Base-by-base conservation (phyloP, 1,140 invertebrate genomes). In the Drosophila yakuba region DNA sequence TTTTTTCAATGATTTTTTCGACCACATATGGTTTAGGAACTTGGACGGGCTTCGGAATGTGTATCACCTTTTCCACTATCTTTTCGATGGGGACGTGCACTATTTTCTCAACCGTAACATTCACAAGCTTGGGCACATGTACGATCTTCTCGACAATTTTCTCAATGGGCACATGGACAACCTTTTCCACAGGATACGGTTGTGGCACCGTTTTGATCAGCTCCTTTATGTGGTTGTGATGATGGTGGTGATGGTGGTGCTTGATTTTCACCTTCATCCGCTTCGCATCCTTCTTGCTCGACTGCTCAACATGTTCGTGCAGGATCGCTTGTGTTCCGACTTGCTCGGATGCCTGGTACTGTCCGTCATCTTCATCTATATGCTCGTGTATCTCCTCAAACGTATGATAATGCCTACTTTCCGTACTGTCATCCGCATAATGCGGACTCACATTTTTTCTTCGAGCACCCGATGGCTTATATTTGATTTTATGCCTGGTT, bases 231-330 rank as follows among this genome's bases (percentile, higher is more conserved):
- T 94, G 94, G 80, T 93, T 94, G 86, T 94, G 94, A 69, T 94
- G 94, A 77, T 94, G 94, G 72, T 94, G 94, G 74, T 94, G 94
- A 76, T 94, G 94, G 72, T 94, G 94, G 69, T 94, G 94, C 74
- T 94, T 94, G 50, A 94, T 93, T 86, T 94, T 94, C 12, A 94
- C 93, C 45, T 75, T 85, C 28, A 82, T 41, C 0, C 43, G 63
- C 10, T 64, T 62, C 11, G 59, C 44, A 20, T 88, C 41, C 32
- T 82, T 69, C 3, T 57, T 47, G 15, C 61, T 47, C 2, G 56
- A 63, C 2, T 36, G 51, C 3, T 74, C 58, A 0, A 4, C 12
- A 20, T 17, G 20, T 47, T 28, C 47, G 3, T 47, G 23, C 12
- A 62, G 35, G 4, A 78, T 54, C 2, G 74, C 67, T 3, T 79